Percentiles rank a stretch among this genome's conserved stretches.
These are phyloP conservation scores for Frieseomelitta varia DNA, from an alignment of 1,140 invertebrate species.

Conservation along the genomic window DNA sequence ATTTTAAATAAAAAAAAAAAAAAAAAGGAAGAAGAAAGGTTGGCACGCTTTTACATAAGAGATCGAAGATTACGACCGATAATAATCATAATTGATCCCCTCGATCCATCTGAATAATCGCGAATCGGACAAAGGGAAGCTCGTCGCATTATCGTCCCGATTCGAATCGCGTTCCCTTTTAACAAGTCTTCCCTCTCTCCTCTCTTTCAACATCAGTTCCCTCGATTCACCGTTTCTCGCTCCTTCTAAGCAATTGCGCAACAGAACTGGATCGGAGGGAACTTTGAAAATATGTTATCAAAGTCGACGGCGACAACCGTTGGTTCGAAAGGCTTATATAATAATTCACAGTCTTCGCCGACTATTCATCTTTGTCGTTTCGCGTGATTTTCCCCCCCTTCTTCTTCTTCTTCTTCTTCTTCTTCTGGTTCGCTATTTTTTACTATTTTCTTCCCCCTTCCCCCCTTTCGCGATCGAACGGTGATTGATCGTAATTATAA, in stretches of 20 bases:
- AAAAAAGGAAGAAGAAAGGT: too few species aligned
- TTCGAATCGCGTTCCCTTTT: background rate
- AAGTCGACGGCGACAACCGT: background rate
- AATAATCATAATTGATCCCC: slow-evolving; percentile 10
- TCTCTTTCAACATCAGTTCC: background rate
- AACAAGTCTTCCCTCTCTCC: background rate
- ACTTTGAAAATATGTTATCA: slow-evolving; percentile 1
- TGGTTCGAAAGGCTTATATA: background rate
- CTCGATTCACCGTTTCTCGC: background rate
- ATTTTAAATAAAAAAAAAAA: too few species aligned
- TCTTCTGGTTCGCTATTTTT: too few species aligned
- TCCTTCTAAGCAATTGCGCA: background rate
- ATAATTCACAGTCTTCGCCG: background rate
- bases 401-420: background rate
- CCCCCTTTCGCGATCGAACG: background rate
- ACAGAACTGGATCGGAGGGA: background rate
- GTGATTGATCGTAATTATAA: slow-evolving; percentile 36
- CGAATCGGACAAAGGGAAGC: background rate
- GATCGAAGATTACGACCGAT: background rate
- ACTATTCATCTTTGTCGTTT: slow-evolving; percentile 11
- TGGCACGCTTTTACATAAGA: background rate
- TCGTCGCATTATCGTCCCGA: background rate
- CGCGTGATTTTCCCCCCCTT: background rate
- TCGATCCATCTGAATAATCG: background rate
- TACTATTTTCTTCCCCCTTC: background rate